These are phyloP conservation scores for Micrastur ruficollis DNA, from an alignment of 2,797 vertebrate species.

Conservation along the genomic window DNA sequence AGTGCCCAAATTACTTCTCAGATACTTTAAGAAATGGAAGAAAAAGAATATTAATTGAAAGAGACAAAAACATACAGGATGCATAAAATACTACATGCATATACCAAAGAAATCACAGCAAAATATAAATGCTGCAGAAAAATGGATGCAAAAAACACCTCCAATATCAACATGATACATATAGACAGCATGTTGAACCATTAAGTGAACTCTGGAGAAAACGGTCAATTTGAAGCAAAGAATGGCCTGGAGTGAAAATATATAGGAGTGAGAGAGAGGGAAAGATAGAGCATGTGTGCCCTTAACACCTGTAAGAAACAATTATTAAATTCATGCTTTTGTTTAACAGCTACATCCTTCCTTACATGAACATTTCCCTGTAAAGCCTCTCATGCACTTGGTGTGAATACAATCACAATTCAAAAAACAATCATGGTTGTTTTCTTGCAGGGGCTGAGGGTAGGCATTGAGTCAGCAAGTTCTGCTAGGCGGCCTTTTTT, in stretches of 20 bases:
- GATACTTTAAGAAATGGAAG: neutral
- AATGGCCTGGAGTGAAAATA: neutral
- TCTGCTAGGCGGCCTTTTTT: neutral
- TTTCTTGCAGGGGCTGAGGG: neutral
- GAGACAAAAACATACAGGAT: neutral
- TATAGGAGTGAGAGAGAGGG: neutral
- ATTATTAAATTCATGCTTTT: neutral
- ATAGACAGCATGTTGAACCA: neutral
- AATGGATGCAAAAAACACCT: neutral
- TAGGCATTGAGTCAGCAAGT: neutral
- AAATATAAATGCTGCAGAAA: neutral
- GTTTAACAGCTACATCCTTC: neutral
- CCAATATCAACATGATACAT: neutral
- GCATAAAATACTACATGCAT: neutral
- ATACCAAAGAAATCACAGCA: neutral
- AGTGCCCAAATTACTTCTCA: neutral
- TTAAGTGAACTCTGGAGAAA: neutral
- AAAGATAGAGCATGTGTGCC: neutral
- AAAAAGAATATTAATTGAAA: neutral
- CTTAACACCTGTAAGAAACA: neutral
- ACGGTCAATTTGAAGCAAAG: neutral
- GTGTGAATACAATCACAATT: neutral
- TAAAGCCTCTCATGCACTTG: neutral
- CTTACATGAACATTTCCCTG: neutral
- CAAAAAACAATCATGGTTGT: neutral